These are phyloP conservation scores for Moxostoma hubbsi DNA, from an alignment of 2,797 vertebrate species.

Conservation along the genomic window DNA sequence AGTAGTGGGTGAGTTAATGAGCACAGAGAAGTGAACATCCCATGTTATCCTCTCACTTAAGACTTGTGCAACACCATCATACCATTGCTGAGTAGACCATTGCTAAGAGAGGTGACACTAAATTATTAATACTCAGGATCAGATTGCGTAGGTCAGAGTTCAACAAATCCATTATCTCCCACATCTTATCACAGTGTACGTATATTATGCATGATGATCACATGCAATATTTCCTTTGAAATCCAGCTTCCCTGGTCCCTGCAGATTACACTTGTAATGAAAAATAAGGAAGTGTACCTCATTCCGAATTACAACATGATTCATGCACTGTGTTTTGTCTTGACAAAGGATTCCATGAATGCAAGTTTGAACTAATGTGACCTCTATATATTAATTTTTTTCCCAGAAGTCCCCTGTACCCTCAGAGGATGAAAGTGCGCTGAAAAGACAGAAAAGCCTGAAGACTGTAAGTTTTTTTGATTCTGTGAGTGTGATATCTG, in stretches of 20 bases:
- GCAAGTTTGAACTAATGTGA: not conserved
- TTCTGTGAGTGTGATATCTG: conserved; percentile 79
- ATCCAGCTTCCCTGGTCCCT: not conserved
- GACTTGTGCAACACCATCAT: conserved; percentile 12
- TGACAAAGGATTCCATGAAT: not conserved
- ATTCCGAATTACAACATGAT: too few species aligned
- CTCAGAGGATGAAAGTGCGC: conserved; percentile 86
- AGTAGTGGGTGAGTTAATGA: not conserved
- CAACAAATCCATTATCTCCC: conserved; percentile 53
- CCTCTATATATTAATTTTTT: conserved; percentile 41
- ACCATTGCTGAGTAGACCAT: not conserved
- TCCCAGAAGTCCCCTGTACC: conserved; percentile 84
- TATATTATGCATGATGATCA: conserved; percentile 55
- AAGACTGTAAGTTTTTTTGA: conserved; percentile 87
- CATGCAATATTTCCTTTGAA: conserved; percentile 36
- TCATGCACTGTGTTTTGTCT: not conserved
- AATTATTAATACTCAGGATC: conserved; percentile 59
- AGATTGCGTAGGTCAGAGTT: conserved; percentile 59
- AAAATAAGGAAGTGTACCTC: not conserved
- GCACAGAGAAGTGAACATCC: not conserved
- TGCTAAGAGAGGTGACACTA: conserved; percentile 26
- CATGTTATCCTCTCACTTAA: conserved; percentile 1
- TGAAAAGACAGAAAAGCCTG: conserved; percentile 80
- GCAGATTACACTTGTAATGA: not conserved
- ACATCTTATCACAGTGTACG: conserved; percentile 44